Evolutionary conservation across 2,888 invertebrate genomes (phyloP).

Genomic region (Himalopsyche tibetana): DNA sequence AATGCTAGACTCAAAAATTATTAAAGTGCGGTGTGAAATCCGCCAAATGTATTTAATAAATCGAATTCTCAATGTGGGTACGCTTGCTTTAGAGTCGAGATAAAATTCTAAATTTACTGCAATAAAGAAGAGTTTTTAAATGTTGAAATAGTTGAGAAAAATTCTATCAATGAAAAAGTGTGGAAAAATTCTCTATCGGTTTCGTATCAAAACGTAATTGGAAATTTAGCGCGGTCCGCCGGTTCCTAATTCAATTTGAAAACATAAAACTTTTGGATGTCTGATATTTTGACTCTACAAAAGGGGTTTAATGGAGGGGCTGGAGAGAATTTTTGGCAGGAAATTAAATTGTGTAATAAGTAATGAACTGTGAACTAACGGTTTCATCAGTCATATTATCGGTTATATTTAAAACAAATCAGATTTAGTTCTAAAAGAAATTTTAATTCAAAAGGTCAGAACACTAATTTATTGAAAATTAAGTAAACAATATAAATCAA

Average conservation of each 20-base stretch:
- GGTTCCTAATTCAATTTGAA: constrained; percentile 28
- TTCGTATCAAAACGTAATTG: constrained; percentile 34
- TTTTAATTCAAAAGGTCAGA: no score
- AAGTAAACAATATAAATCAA: no score
- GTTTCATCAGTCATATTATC: background rate
- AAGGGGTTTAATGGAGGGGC: background rate
- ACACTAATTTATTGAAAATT: no score
- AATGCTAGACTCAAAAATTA: no score
- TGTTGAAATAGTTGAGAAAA: constrained; percentile 17
- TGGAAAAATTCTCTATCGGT: constrained; percentile 19
- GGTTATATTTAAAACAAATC: background rate
- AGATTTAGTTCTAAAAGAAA: background rate
- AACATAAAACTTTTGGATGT: constrained; percentile 6
- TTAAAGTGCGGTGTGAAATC: no score
- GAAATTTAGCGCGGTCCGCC: constrained; percentile 25
- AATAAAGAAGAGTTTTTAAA: background rate
- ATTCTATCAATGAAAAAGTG: constrained; percentile 32
- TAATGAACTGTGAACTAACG: background rate
- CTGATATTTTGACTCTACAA: constrained; percentile 12
- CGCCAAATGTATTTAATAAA: no score
- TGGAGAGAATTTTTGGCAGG: background rate
- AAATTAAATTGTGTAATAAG: constrained; percentile 16
- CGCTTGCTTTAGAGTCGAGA: no score
- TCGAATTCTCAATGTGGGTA: no score
- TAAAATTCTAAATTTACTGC: background rate